Evolutionary conservation across 2,888 invertebrate species (phyloP), one percentile per base, ranked within the genome.

Genomic region (Falcaria lacertinaria): DNA sequence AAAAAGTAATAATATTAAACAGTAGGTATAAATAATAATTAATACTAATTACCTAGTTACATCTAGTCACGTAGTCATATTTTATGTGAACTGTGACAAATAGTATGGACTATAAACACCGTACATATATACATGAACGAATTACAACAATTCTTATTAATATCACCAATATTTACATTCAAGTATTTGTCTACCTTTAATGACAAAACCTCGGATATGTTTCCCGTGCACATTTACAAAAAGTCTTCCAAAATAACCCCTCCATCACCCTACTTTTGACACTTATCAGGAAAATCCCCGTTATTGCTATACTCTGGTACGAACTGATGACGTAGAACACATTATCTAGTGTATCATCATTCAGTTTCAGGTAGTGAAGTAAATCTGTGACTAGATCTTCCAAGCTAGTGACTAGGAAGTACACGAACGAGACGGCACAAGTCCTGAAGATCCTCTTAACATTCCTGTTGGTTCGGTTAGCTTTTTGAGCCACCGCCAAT

Each of bases 401-500:
- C 15, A 50, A 42, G 36, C 50, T 47, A 2, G 42, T 47, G 1
- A 43, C 42, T 38, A 45, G 48, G 2, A 50, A 47, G 13, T 45
- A 38, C 14, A 48, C 36, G 13, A 47, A 50, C 0, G 47, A 44
- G 6, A 50, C 42, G 1, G 45, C 19, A 42, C 47, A 43, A 3
- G 39, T 45, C 33, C 48, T 50, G 7, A 50, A 19, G 14, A 47
- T 43, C 1, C 15, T 15, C 6, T 25, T 42, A 4, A 50, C 4
- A 16, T 50, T 42, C 8, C 37, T 47, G 15, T 33, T 42, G 15
- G 14, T 28, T 8, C 0, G 64, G 0, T 53, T 54, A 16, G 56
- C 59, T 13, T 42, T 51, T 1, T 64, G 49, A 4, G 65, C 72
- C 0, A 76, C 71, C 13, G 51, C 52, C n/a, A 81, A 73, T 34